These are phyloP conservation scores for Furcula furcula DNA, from an alignment of 2,888 invertebrate genomes.

Conservation along the genomic window DNA sequence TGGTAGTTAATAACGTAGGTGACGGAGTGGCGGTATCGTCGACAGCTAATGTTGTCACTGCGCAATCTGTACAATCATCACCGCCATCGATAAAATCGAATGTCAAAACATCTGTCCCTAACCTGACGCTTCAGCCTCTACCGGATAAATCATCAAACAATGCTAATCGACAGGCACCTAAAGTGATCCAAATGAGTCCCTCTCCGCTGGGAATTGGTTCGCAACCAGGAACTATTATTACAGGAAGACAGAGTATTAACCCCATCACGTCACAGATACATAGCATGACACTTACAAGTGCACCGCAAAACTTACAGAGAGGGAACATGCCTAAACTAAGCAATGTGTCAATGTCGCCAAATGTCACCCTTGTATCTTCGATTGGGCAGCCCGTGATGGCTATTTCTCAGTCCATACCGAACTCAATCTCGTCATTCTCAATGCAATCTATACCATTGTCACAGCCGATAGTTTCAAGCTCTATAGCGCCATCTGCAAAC, in stretches of 20 bases:
- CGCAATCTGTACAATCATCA: slow-evolving; percentile 66
- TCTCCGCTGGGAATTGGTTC: slow-evolving; percentile 51
- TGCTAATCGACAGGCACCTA: slow-evolving; percentile 63
- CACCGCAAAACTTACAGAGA: slow-evolving; percentile 62
- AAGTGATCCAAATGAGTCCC: slow-evolving; percentile 72
- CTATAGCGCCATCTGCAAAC: slow-evolving; percentile 63
- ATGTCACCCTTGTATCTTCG: slow-evolving; percentile 70
- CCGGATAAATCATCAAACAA: slow-evolving; percentile 64
- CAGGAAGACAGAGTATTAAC: slow-evolving; percentile 66
- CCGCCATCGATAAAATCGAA: slow-evolving; percentile 66
- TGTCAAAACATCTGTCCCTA: slow-evolving; percentile 66
- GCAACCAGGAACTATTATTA: slow-evolving; percentile 57
- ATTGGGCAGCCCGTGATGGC: slow-evolving; percentile 76
- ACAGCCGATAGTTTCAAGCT: slow-evolving; percentile 75
- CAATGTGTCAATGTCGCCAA: slow-evolving; percentile 68
- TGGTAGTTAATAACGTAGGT: slow-evolving; percentile 84
- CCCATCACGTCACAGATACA: slow-evolving; percentile 77
- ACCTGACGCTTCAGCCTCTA: slow-evolving; percentile 72
- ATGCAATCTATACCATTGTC: slow-evolving; percentile 73
- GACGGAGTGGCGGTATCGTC: slow-evolving; percentile 71
- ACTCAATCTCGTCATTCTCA: slow-evolving; percentile 58
- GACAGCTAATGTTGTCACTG: slow-evolving; percentile 66
- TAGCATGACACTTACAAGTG: slow-evolving; percentile 62
- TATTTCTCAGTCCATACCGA: slow-evolving; percentile 70
- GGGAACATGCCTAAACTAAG: slow-evolving; percentile 56